Evolutionary conservation across 2,888 invertebrate species (phyloP).

Genomic region (Lydus trimaculatus): DNA sequence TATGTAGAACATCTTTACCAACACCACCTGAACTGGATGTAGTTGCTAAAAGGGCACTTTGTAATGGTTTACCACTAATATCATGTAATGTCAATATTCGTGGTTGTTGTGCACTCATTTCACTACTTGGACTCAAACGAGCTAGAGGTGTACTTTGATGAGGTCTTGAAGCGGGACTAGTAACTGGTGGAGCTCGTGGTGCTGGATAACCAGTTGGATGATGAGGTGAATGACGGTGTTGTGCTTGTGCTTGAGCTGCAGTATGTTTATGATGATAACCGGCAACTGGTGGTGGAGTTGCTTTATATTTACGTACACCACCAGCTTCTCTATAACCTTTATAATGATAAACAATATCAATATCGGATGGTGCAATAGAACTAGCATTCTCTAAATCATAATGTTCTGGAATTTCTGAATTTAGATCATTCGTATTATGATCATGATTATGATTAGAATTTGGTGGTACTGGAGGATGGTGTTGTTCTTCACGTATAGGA

Average conservation of each 20-base stretch:
- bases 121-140: slow-evolving; percentile 89
- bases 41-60: slow-evolving; percentile 87
- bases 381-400: slow-evolving; percentile 97
- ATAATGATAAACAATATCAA: slow-evolving; percentile 96
- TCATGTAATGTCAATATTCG: slow-evolving; percentile 92
- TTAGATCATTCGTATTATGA: slow-evolving; percentile 77
- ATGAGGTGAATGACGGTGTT: slow-evolving; percentile 80
- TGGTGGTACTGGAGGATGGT: slow-evolving; percentile 81
- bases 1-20: slow-evolving; percentile 87
- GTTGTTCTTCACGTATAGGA: slow-evolving; percentile 78
- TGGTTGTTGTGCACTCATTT: slow-evolving; percentile 89
- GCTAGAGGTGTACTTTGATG: slow-evolving; percentile 92
- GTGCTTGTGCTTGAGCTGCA: slow-evolving; percentile 68
- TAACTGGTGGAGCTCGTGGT: slow-evolving; percentile 75
- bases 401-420: slow-evolving; percentile 86
- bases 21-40: slow-evolving; percentile 89
- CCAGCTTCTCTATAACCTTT: slow-evolving; percentile 89
- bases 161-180: slow-evolving; percentile 74
- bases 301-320: slow-evolving; percentile 86
- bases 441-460: slow-evolving; percentile 77
- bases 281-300: slow-evolving; percentile 81
- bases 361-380: slow-evolving; percentile 96
- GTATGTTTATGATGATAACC: slow-evolving; percentile 81
- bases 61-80: slow-evolving; percentile 91
- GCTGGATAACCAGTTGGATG: slow-evolving; percentile 76